Evolutionary conservation across 2,888 invertebrate species (phyloP).

Genomic region (Deroplatys truncata): DNA sequence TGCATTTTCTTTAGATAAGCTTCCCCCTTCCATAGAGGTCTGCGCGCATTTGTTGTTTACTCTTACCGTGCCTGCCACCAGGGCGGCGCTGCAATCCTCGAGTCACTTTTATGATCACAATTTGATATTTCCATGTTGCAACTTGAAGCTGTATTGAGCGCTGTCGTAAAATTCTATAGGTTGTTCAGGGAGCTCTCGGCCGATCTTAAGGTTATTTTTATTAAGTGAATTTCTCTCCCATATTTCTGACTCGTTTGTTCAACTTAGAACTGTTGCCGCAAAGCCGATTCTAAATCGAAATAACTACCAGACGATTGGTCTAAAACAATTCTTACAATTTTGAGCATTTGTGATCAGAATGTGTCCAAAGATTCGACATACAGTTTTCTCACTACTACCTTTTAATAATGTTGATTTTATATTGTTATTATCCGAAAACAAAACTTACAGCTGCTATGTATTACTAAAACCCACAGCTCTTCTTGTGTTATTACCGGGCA

Average conservation of each 20-base stretch:
- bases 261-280: too few species aligned
- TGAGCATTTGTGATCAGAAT: too few species aligned
- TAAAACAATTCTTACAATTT: too few species aligned
- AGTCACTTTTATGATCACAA: background rate
- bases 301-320: too few species aligned
- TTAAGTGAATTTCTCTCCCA: background rate
- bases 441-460: too few species aligned
- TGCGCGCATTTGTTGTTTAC: background rate
- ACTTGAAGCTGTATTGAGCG: background rate
- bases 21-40: background rate
- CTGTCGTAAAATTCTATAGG: background rate
- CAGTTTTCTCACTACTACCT: too few species aligned
- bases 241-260: background rate
- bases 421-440: too few species aligned
- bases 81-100: background rate
- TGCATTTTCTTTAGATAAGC: background rate
- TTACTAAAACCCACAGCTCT: too few species aligned
- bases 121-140: background rate
- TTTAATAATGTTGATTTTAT: too few species aligned
- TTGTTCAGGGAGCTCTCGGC: background rate
- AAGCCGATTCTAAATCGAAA: too few species aligned
- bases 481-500: too few species aligned
- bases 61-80: background rate
- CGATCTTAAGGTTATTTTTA: background rate
- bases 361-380: too few species aligned